A percentile compares a stretch with the other conserved stretches of the same genome.
phyloP scores from a whole-genome alignment of 2,888 invertebrate genomes.

The Onchidella celtica region DNA sequence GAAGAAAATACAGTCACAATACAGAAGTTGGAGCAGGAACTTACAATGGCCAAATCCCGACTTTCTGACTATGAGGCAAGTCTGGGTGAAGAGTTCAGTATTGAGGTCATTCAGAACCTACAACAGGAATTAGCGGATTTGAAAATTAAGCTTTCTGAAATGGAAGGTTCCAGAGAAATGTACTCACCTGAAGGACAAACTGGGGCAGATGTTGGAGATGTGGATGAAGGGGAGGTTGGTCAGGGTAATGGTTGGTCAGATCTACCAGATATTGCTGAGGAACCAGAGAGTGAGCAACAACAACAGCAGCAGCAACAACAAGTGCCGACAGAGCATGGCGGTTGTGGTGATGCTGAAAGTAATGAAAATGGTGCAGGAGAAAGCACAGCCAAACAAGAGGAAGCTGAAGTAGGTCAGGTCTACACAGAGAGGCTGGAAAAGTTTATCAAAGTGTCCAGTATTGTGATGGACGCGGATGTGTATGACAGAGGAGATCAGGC shows the following conservation, averaged over 20 bases:
- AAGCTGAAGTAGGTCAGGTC: neutral
- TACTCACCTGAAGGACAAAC: neutral
- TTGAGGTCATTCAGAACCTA: conserved; percentile 40
- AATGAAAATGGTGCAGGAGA: neutral
- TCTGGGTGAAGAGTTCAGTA: conserved; percentile 33
- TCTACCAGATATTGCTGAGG: conserved; percentile 37
- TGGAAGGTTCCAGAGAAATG: conserved; percentile 27
- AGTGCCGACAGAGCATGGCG: neutral
- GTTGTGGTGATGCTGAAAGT: neutral
- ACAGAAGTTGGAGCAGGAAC: conserved; percentile 9
- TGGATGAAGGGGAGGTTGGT: no score
- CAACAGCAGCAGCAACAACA: neutral
- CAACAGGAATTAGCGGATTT: conserved; percentile 46
- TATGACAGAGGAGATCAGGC: neutral
- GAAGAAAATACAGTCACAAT: neutral
- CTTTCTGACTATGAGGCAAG: conserved; percentile 39
- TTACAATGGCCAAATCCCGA: neutral
- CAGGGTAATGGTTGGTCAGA: conserved; percentile 38
- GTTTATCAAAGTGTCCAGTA: conserved; percentile 22
- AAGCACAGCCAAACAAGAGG: neutral
- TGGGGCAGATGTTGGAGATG: neutral
- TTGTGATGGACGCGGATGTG: conserved; percentile 7
- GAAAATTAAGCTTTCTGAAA: conserved; percentile 32
- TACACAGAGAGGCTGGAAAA: conserved; percentile 38
- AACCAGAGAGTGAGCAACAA: conserved; percentile 21